Conservation (phyloP, 1,140 invertebrate species). For the Macrotrachela quadricornifera region DNA sequence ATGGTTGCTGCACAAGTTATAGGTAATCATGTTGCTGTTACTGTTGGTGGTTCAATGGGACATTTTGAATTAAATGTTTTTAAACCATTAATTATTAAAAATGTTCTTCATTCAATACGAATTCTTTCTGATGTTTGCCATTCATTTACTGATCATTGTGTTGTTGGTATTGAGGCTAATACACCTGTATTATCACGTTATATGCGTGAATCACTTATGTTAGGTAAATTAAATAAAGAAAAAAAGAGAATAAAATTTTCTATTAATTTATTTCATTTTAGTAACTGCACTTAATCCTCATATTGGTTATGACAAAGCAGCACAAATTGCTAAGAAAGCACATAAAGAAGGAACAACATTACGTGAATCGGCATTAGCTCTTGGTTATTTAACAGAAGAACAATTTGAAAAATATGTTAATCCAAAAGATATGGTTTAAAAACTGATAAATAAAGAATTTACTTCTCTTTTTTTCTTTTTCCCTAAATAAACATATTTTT, state of each 20-base stretch:
- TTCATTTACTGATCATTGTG: slow-evolving; percentile 78
- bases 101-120: slow-evolving; percentile 69
- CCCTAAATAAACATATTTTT: too few relatives aligned
- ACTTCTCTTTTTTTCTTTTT: too few relatives aligned
- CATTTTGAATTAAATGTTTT: slow-evolving; percentile 99
- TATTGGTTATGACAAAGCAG: slow-evolving; percentile 91
- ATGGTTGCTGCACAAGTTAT: slow-evolving; percentile 97
- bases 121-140: slow-evolving; percentile 61
- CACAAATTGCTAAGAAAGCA: slow-evolving; percentile 82
- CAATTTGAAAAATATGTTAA: slow-evolving; percentile 51
- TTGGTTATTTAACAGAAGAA: slow-evolving; percentile 59
- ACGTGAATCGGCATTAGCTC: slow-evolving; percentile 68
- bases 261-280: too few relatives aligned
- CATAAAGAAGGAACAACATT: slow-evolving; percentile 75
- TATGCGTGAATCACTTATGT: slow-evolving; percentile 82
- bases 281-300: slow-evolving; percentile 94
- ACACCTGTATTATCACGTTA: slow-evolving; percentile 52
- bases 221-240: slow-evolving; percentile 22
- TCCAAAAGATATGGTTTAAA: slow-evolving; percentile 4
- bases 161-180: slow-evolving; percentile 70
- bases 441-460: too few relatives aligned
- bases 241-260: too few relatives aligned
- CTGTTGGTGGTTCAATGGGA: slow-evolving; percentile 77
- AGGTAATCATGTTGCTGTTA: slow-evolving; percentile 87
- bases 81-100: slow-evolving; percentile 90